A percentile compares a stretch with the other conserved stretches of the same genome.
Evolutionary conservation across 2,113 vertebrate species (phyloP).

Genomic region (Menidia beryllina): DNA sequence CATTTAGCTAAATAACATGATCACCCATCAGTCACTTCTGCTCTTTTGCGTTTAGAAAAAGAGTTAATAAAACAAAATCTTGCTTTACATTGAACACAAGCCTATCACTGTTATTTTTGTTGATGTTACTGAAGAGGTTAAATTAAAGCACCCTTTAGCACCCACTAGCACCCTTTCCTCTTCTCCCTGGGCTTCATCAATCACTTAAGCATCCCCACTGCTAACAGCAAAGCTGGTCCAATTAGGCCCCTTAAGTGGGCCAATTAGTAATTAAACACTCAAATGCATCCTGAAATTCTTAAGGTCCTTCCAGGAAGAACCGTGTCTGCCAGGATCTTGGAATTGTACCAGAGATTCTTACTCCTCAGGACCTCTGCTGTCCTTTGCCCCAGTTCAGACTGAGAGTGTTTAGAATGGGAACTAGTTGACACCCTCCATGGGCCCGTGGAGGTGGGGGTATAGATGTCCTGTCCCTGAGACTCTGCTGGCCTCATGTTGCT

Average conservation of each 20-base stretch:
- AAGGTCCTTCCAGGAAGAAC: conserved; percentile 44
- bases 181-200: conserved; percentile 62
- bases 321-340: conserved; percentile 34
- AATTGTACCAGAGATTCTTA: conserved; percentile 20
- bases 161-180: conserved; percentile 13
- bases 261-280: conserved; percentile 74
- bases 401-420: conserved; percentile 4
- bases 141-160: too few relatives aligned
- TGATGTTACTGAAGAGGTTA: too few relatives aligned
- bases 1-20: neutral
- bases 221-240: conserved; percentile 57
- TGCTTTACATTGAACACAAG: too few relatives aligned
- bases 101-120: too few relatives aligned
- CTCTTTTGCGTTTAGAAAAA: neutral
- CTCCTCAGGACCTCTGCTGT: conserved; percentile 1
- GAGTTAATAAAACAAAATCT: too few relatives aligned
- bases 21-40: neutral
- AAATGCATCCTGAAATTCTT: conserved; percentile 62
- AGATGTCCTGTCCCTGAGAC: conserved; percentile 13
- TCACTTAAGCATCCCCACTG: conserved; percentile 60
- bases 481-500: conserved; percentile 5
- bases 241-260: conserved; percentile 64
- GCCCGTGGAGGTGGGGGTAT: conserved; percentile 17
- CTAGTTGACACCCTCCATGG: neutral
- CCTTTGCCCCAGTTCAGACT: neutral